These are phyloP conservation scores for Nysson spinosus DNA, from an alignment of 2,888 invertebrate genomes.

Conservation along the genomic window DNA sequence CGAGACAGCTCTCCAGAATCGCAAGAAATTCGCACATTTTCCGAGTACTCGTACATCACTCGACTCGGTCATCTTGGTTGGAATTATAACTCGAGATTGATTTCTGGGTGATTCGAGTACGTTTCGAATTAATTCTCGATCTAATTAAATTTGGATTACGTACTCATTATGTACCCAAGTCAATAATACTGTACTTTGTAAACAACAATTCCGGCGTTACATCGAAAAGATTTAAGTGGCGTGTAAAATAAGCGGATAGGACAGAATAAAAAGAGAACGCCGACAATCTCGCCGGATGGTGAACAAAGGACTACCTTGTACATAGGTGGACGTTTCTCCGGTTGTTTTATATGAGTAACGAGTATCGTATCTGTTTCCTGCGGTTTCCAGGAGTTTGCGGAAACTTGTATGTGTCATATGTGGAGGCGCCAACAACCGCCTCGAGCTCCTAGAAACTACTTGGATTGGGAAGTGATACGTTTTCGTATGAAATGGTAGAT, in stretches of 20 bases:
- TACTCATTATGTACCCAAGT: too few relatives aligned
- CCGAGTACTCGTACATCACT: too few relatives aligned
- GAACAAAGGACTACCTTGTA: slow-evolving; percentile 1
- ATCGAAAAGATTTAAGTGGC: too few relatives aligned
- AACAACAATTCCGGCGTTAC: too few relatives aligned
- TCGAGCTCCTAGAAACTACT: slow-evolving; percentile 3
- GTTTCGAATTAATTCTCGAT: too few relatives aligned
- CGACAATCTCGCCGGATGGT: slow-evolving; percentile 7
- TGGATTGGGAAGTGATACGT: slow-evolving; percentile 35
- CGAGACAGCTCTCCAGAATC: slow-evolving; percentile 1
- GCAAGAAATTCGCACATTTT: slow-evolving; percentile 5
- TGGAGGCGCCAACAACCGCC: slow-evolving; percentile 5
- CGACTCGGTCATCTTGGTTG: too few relatives aligned
- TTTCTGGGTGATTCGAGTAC: too few relatives aligned
- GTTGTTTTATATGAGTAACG: slow-evolving; percentile 44
- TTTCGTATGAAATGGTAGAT: slow-evolving; percentile 15
- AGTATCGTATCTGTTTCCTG: slow-evolving; percentile 33
- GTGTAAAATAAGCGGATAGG: slow-evolving; percentile 1
- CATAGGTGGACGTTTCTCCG: slow-evolving; percentile 13
- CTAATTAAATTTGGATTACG: too few relatives aligned
- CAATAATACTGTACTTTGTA: too few relatives aligned
- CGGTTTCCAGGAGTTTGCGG: slow-evolving; percentile 31
- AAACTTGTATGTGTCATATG: slow-evolving; percentile 37
- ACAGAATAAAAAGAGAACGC: slow-evolving; percentile 12
- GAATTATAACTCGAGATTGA: too few relatives aligned